Base-by-base conservation (phyloP, 2,113 vertebrate species). In the Irena cyanogastra region DNA sequence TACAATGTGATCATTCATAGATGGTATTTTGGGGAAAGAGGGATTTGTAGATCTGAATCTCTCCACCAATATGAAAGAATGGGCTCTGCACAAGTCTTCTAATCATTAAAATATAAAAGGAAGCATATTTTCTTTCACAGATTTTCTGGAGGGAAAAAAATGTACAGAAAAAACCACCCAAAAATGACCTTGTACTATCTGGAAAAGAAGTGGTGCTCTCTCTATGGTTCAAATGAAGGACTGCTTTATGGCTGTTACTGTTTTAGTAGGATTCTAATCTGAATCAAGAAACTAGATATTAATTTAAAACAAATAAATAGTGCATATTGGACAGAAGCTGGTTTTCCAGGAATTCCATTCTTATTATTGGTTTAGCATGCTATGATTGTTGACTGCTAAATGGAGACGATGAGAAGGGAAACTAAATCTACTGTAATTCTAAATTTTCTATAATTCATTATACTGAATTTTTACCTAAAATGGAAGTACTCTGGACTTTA, bases 81-180 rank as follows among this genome's bases (percentile, higher is more conserved):
- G 47, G 17, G 35, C 10, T 89, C 39, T 81, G 18, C 10, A n/a
- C 6, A 66, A 78, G 9, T 10, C 6, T 69, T 83, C 12, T 39
- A 70, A 44, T 42, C 53, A 74, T 54, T 54, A 49, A 69, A n/a
- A 28, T 26, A 74, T 35, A 30, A 75, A 68, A 83, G 3, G 11
- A 57, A 76, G 5, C 3, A 24, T 6, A 20, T 35, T 83, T 86
- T 89, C 57, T 72, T 89, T 22, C 52, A 61, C 8, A 11, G 2
- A 52, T 64, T 85, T 82, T 82, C 10, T 23, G n/a, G 10, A 3
- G 9, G 7, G 33, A 70, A 23, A 66, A 57, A 42, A 3, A n/a
- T n/a, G 5, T 21, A 33, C 5, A 52, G 4, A 2, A 4, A 22
- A 35, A 39, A 54, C n/a, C 13, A 4, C 0, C 4, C 7, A 3